Base-by-base conservation (phyloP, 2,113 vertebrate species). In the Rhea pennata region DNA sequence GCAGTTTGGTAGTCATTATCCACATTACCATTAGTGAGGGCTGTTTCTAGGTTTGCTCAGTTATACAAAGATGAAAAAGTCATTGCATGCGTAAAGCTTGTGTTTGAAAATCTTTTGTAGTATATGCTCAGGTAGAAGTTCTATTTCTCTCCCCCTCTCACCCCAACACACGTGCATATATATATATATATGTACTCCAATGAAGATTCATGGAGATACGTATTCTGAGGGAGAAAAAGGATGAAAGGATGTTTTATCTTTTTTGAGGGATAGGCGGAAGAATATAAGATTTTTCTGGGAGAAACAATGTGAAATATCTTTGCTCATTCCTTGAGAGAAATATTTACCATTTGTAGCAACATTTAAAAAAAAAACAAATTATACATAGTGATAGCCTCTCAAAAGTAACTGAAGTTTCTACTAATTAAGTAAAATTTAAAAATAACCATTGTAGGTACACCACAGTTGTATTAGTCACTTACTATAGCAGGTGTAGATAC, bases 391-490 rank as follows among this genome's bases (percentile, higher is more conserved):
- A 58, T 59, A 70, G 8, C 1, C 0, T 56, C 19, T 65, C 48
- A 87, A 76, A 72, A 87, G 79, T 71, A 87, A 79, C 10, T 48
- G 50, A 77, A 61, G 9, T 51, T 88, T 84, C 46, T 67, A 27
- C 23, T 83, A 51, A 17, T 50, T 39, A 72, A 69, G 39, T 26
- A 21, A 33, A 61, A 65, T 61, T 89, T 80, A 87, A 65, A 31
- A 80, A 40, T 23, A 64, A 53, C 24, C 3, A 15, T 65, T 72
- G 15, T n/a, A 69, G 10, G 16, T 17, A 19, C 33, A 33, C 56
- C 33, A 59, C 29, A 59, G 56, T 59, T 59, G 33, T 59, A 33
- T 31, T 33, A 59, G 56, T 19, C 56, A 58, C 56, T 31, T 31
- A 31, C 48, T 72, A n/a, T 2, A 59, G 20, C 9, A 77, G 61